A percentile compares a stretch with the other conserved stretches of the same genome.
phyloP scores from a whole-genome alignment of 2,888 invertebrate species.

The Lasiommata megera region DNA sequence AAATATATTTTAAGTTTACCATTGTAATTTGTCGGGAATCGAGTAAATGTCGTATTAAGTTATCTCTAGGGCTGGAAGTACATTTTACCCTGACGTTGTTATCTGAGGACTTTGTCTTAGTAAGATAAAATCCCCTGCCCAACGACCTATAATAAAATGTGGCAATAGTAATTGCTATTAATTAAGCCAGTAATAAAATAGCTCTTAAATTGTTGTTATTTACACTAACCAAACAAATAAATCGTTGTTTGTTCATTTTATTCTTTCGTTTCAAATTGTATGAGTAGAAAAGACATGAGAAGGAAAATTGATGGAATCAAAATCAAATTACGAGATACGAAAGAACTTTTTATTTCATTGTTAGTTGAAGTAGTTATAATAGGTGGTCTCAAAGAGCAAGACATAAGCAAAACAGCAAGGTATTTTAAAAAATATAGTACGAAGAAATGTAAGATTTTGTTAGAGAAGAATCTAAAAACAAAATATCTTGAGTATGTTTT shows the following conservation, averaged over 20 bases:
- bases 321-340: background rate
- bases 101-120: constrained; percentile 27
- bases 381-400: no score
- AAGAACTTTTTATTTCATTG: background rate
- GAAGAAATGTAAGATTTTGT: no score
- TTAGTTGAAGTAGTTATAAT: background rate
- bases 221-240: background rate
- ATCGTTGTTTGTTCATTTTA: background rate
- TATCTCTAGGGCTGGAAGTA: no score
- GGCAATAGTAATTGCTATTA: background rate
- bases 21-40: no score
- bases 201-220: background rate
- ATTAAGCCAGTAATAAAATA: background rate
- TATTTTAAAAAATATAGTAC: no score
- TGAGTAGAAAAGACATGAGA: background rate
- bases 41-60: no score
- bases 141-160: background rate
- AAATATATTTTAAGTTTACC: no score
- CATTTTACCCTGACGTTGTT: no score
- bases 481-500: no score
- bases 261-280: background rate
- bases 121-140: background rate
- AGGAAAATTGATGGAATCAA: background rate
- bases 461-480: no score
- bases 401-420: no score